Percentiles rank a stretch among this genome's conserved stretches.
These are phyloP conservation scores for Rhagoletis pomonella DNA, from an alignment of 1,140 invertebrate genomes.

Conservation along the genomic window DNA sequence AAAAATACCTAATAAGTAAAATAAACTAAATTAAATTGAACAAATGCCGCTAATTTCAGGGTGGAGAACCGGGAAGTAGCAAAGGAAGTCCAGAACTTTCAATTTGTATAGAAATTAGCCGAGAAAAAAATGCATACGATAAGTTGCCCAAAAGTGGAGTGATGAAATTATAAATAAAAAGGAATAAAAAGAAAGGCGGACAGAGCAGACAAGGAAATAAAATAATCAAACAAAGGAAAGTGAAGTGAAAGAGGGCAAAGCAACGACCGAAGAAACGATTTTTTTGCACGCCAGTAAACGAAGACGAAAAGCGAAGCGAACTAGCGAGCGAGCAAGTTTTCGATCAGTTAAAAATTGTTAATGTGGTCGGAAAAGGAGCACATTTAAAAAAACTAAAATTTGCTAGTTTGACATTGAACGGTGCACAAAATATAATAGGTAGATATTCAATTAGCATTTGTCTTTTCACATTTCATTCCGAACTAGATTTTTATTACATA, in stretches of 20 bases:
- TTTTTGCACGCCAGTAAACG: conserved; percentile 50
- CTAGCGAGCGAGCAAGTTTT: conserved; percentile 30
- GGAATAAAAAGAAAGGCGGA: not conserved
- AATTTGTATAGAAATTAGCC: not conserved
- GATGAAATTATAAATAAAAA: conserved; percentile 4
- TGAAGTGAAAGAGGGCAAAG: conserved; percentile 32
- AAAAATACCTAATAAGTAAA: conserved; percentile 30
- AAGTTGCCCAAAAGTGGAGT: not conserved
- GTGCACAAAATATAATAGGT: conserved; percentile 11
- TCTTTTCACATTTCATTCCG: conserved; percentile 21
- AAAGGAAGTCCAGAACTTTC: not conserved
- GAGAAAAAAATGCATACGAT: conserved; percentile 21
- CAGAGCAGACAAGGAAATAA: not conserved
- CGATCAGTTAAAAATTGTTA: conserved; percentile 19
- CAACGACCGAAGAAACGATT: conserved; percentile 52
- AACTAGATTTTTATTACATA: conserved; percentile 47
- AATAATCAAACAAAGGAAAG: conserved; percentile 49
- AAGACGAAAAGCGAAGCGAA: conserved; percentile 42
- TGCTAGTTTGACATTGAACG: conserved; percentile 1
- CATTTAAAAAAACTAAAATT: not conserved
- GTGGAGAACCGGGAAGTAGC: not conserved
- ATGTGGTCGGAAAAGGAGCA: conserved; percentile 15
- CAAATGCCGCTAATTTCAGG: not conserved
- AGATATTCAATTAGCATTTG: not conserved
- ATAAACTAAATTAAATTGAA: not conserved